Base-by-base conservation (phyloP, 2,888 invertebrate species). In the Petrolisthes manimaculis region DNA sequence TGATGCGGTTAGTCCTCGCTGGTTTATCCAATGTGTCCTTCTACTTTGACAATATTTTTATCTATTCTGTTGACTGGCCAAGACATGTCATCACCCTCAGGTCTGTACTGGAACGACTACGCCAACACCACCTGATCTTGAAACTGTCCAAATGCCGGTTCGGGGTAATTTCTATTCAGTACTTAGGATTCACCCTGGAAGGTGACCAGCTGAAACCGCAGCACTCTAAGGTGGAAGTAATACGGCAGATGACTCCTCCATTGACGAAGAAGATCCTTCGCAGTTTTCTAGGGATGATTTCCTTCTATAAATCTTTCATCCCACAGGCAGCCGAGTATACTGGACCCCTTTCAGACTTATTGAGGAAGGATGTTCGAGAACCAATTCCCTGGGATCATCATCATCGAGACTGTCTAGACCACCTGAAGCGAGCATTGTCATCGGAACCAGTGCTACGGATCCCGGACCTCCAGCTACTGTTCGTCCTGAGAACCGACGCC, bases 1-100 rank as follows among this genome's bases (percentile, higher is more conserved):
- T 82, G 82, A 82, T 82, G 82, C 61, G 82, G 1, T 67, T 82
- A 9, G 82, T 82, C 53, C 67, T 82, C 12, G 69, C 82, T 67
- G 82, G 67, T 12, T 82, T 82, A 37, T 37, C 61, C 4, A 82
- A 67, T 12, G 56, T 82, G 3, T 82, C 67, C n/a, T 82, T 53
- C 37, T 37, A 37, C 37, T 37, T 37, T 37, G 37, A 37, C 1
- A 37, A 37, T 37, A 21, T 81, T 5, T 82, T 82, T 82, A 24
- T 75, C 75, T n/a, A 9, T 14, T 75, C 75, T 12, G 5, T 51
- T 12, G 75, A 75, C 14, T 24, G 75, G 37, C 37, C 37, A 0
- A 37, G 37, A 2, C 37, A 37, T 37, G 2, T 37, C 37, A 0
- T 37, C 37, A 37, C 37, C 37, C 37, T 37, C 2, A 37, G 37